phyloP scores from a whole-genome alignment of 2,113 vertebrate species.

The Cinclus mexicanus region DNA sequence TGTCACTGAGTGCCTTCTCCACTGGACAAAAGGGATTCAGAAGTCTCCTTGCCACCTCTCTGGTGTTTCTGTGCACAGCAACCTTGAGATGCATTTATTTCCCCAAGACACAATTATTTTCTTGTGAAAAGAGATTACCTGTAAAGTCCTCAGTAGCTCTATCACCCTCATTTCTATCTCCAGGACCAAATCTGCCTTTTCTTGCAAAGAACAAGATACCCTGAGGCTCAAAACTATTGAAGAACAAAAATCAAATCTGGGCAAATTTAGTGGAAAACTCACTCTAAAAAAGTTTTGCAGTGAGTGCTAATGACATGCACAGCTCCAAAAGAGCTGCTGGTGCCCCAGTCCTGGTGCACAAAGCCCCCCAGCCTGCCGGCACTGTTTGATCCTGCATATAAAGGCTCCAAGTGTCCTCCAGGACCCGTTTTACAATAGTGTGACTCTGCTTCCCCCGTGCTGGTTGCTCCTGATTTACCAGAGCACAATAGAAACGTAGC shows the following conservation, averaged over 20 bases:
- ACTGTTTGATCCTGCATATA: background rate
- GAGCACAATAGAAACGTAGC: slow-evolving; percentile 30
- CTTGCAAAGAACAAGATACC: background rate
- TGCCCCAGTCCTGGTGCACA: background rate
- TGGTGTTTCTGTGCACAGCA: background rate
- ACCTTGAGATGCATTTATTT: background rate
- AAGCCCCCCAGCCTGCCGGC: slow-evolving; percentile 41
- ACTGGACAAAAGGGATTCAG: background rate
- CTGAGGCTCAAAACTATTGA: background rate
- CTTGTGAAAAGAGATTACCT: background rate
- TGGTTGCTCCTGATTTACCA: slow-evolving; percentile 54
- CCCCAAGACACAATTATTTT: background rate
- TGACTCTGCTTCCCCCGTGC: slow-evolving; percentile 2
- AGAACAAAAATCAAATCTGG: background rate
- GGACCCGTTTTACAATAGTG: background rate
- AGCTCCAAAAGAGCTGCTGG: background rate
- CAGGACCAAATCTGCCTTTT: background rate
- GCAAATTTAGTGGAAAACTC: background rate
- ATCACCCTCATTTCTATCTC: background rate
- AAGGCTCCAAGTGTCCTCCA: slow-evolving; percentile 48
- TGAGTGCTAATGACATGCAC: background rate
- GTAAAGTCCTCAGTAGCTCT: background rate
- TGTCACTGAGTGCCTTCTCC: background rate
- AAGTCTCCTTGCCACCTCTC: background rate
- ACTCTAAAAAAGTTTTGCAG: background rate